Base-by-base conservation (phyloP, 2,888 invertebrate species). In the Steinernema carpocapsae region DNA sequence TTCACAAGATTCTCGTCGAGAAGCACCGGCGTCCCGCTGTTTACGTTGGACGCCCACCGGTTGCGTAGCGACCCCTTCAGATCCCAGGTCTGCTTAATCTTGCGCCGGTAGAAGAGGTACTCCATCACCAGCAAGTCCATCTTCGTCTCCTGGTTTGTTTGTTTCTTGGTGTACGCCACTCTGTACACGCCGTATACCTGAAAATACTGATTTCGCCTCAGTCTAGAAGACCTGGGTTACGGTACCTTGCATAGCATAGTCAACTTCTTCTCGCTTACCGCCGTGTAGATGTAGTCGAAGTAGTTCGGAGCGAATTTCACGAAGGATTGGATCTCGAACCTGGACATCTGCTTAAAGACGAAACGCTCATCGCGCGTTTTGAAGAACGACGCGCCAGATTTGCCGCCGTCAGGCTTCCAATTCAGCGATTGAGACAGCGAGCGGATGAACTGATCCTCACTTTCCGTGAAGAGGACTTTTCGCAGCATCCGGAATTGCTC, bases 1-100 rank as follows among this genome's bases (percentile, higher is more conserved):
- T 94, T 93, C 64, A 97, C 91, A 74, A 99, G 91, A 90, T 99
- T 97, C 89, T 97, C 97, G 90, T 99, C 97, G 79, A 97, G 90
- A 72, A 97, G 90, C 72, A 99, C 97, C 76, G 94, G 91, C 87
- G 93, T 93, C 2, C 78, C 83, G 26, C 77, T 79, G 72, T 82
- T 82, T 22, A 80, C 64, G 32, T 12, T 64, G 12, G 32, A 17
- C 17, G 92, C 93, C 52, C 94, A 90, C 73, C 97, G 91, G 89
- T 97, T 97, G 7, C 97, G 90, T 86, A 94, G 92, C 0, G 97
- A 95, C 46, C 97, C 99, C 90, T 99, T 99, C 78, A 99, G 90
- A 90, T 99, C 99, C 90, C 94, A 99, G 83, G 90, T 88, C 87
- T 89, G 89, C 48, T 86, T 87, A 42, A 93, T 92, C 76, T 91